These are phyloP conservation scores for Coptodon rendalli DNA, from an alignment of 2,113 vertebrate species.

Conservation along the genomic window DNA sequence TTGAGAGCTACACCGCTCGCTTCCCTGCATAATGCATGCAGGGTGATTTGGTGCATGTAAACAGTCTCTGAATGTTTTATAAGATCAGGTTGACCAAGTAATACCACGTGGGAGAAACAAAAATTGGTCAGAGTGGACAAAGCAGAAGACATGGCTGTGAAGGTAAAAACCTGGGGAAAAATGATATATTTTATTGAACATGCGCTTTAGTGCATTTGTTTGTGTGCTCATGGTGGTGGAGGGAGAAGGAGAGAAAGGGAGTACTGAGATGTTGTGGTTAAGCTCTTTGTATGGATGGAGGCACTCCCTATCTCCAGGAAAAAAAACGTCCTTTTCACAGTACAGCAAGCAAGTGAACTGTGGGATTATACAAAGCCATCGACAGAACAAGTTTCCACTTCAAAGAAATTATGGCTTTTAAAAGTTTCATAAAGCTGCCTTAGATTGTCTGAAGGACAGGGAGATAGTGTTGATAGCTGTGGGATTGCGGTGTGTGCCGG, in stretches of 20 bases:
- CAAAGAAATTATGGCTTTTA: conserved; percentile 34
- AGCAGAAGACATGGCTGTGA: neutral
- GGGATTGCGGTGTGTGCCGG: neutral
- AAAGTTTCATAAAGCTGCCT: conserved; percentile 38
- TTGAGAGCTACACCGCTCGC: neutral
- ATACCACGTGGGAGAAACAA: conserved; percentile 22
- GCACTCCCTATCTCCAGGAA: neutral
- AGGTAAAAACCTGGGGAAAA: neutral
- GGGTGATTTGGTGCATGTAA: conserved; percentile 64
- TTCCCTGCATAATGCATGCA: conserved; percentile 58
- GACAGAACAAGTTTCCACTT: conserved; percentile 31
- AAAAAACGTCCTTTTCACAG: conserved; percentile 23
- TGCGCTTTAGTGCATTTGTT: neutral
- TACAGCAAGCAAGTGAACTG: conserved; percentile 26
- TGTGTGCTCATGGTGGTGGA: neutral
- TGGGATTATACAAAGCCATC: conserved; percentile 35
- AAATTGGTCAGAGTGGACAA: conserved; percentile 30
- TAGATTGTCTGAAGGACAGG: neutral
- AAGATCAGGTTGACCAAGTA: conserved; percentile 50
- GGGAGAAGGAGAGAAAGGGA: neutral
- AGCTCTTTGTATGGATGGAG: conserved; percentile 1
- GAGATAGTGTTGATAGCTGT: neutral
- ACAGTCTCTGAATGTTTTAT: conserved; percentile 62
- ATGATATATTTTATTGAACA: conserved; percentile 33
- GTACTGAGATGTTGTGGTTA: conserved; percentile 10